phyloP scores from a whole-genome alignment of 2,888 invertebrate species.

The Aphidius colemani region DNA sequence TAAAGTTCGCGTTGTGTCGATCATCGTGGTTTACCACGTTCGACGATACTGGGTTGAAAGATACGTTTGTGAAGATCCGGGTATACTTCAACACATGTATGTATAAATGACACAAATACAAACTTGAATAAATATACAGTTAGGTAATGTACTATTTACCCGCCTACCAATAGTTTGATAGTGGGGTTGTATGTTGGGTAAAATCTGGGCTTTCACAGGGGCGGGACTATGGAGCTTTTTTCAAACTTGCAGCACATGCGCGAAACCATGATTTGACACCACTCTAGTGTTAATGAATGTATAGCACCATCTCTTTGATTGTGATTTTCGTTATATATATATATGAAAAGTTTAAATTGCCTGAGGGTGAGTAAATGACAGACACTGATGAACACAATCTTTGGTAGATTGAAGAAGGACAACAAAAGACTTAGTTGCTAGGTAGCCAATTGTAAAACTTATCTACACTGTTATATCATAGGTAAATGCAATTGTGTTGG shows the following conservation, averaged over 20 bases:
- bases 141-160: constrained; percentile 2
- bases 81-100: no score
- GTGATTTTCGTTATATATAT: not conserved
- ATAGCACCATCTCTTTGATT: constrained; percentile 28
- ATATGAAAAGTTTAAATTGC: constrained; percentile 12
- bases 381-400: constrained; percentile 9
- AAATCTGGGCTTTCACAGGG: constrained; percentile 17
- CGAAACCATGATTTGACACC: not conserved
- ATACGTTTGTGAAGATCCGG: constrained; percentile 8
- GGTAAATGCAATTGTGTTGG: constrained; percentile 20
- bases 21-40: constrained; percentile 52
- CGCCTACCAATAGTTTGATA: constrained; percentile 16
- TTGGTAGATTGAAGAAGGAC: constrained; percentile 20
- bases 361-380: constrained; percentile 15
- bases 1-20: constrained; percentile 38
- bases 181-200: no score
- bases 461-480: constrained; percentile 25
- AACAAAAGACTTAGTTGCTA: constrained; percentile 27
- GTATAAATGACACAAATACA: no score
- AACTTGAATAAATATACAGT: no score
- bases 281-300: constrained; percentile 28
- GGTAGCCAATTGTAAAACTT: constrained; percentile 28
- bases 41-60: constrained; percentile 44
- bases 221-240: constrained; percentile 29
- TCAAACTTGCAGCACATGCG: constrained; percentile 15